Conservation (phyloP, 1,140 invertebrate genomes). For the Macrobrachium rosenbergii region DNA sequence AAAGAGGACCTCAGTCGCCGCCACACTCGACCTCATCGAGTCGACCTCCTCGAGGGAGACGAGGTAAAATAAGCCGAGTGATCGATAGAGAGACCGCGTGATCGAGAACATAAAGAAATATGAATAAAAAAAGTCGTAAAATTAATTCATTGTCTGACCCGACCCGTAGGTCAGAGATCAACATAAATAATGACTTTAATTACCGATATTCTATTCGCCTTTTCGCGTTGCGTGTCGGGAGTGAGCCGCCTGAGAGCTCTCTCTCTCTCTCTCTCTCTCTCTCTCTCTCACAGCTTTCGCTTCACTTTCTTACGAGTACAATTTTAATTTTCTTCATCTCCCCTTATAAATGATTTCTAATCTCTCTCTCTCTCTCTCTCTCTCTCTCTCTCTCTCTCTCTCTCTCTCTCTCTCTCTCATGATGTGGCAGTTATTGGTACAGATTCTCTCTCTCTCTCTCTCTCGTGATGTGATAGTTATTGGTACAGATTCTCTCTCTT, state of each 20-base stretch:
- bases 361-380: background rate
- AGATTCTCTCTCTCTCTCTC: background rate
- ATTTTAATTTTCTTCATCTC: too few relatives aligned
- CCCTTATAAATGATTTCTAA: too few relatives aligned
- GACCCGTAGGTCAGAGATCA: background rate
- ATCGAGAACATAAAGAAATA: background rate
- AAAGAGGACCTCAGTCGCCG: too few relatives aligned
- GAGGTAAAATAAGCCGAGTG: background rate
- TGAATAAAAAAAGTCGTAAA: background rate
- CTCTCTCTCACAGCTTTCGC: too few relatives aligned
- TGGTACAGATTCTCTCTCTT: background rate
- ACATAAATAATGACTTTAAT: background rate
- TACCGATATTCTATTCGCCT: background rate
- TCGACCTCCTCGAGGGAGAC: background rate
- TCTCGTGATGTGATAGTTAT: background rate
- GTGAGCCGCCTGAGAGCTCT: background rate
- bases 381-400: background rate
- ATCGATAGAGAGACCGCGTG: background rate
- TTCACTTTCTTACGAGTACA: too few relatives aligned
- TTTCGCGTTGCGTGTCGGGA: too few relatives aligned
- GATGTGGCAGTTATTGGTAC: background rate
- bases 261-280: constrained; percentile 1
- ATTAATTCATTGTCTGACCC: background rate
- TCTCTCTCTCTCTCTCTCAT: background rate
- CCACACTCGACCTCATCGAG: background rate